Conservation (phyloP, 2,797 vertebrate species). For the Amniataba percoides region DNA sequence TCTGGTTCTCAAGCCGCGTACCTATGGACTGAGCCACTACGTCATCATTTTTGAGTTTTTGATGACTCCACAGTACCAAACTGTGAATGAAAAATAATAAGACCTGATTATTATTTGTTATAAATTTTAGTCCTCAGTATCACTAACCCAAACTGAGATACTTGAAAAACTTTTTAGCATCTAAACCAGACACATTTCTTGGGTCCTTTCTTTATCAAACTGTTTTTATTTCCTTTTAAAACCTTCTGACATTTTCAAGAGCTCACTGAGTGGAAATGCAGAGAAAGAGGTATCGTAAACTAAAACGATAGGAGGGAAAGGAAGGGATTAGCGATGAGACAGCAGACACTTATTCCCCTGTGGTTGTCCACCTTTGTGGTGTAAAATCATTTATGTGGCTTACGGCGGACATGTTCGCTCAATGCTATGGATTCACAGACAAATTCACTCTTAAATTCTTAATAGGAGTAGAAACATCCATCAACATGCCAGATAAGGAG, state of each 20-base stretch:
- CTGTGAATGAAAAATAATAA: neutral
- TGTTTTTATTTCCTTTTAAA: neutral
- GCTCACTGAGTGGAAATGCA: neutral
- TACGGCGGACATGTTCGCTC: constrained; percentile 54
- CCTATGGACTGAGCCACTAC: no score
- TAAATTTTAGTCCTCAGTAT: neutral
- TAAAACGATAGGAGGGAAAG: constrained; percentile 21
- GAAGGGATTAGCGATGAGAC: constrained; percentile 45
- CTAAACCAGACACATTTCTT: neutral
- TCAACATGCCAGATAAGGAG: constrained; percentile 32
- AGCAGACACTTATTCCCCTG: constrained; percentile 48
- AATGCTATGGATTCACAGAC: constrained; percentile 67
- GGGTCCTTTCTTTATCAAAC: neutral
- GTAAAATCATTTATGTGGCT: constrained; percentile 63
- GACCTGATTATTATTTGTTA: neutral
- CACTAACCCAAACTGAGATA: neutral
- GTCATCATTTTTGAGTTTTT: neutral
- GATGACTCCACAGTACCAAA: no score
- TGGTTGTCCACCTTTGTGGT: constrained; percentile 45
- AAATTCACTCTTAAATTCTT: constrained; percentile 64
- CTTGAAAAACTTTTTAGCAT: neutral
- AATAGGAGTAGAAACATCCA: constrained; percentile 53
- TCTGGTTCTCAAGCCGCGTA: no score
- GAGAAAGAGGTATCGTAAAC: constrained; percentile 6
- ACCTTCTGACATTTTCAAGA: neutral